Conservation (phyloP, 1,140 invertebrate species). For the Oncopeltus fasciatus region DNA sequence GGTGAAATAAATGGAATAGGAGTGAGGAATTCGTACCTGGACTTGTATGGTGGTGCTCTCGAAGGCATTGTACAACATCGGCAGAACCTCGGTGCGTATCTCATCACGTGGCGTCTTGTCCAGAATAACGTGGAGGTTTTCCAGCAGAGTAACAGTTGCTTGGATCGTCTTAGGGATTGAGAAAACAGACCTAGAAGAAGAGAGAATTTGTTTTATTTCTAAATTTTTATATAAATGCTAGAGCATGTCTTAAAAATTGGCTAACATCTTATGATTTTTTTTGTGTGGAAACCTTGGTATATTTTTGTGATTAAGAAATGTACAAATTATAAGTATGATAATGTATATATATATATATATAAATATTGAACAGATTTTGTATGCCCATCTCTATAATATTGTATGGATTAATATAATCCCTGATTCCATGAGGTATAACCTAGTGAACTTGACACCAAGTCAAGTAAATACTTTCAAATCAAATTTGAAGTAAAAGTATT, state of each 20-base stretch:
- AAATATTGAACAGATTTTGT: background rate
- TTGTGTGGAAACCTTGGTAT: background rate
- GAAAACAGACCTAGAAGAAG: slow-evolving; percentile 46
- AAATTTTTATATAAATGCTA: background rate
- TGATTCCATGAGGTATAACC: background rate
- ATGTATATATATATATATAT: background rate
- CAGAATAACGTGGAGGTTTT: slow-evolving; percentile 81
- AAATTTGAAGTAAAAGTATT: too few relatives aligned
- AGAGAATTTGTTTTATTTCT: background rate
- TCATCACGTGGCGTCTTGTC: slow-evolving; percentile 74
- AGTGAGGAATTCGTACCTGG: too few relatives aligned
- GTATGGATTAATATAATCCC: background rate
- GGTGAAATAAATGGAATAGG: too few relatives aligned
- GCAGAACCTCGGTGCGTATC: slow-evolving; percentile 64
- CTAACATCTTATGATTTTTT: too few relatives aligned
- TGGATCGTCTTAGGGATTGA: slow-evolving; percentile 73
- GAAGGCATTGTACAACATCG: slow-evolving; percentile 75
- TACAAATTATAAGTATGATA: background rate
- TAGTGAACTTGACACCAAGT: background rate
- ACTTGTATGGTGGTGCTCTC: slow-evolving; percentile 84
- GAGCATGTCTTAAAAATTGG: too few relatives aligned
- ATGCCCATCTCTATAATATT: background rate
- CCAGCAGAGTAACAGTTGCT: slow-evolving; percentile 76
- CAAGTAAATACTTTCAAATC: too few relatives aligned
- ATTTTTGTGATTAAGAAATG: background rate